Conservation (phyloP, 2,113 vertebrate genomes). For the Patagioenas fasciata region DNA sequence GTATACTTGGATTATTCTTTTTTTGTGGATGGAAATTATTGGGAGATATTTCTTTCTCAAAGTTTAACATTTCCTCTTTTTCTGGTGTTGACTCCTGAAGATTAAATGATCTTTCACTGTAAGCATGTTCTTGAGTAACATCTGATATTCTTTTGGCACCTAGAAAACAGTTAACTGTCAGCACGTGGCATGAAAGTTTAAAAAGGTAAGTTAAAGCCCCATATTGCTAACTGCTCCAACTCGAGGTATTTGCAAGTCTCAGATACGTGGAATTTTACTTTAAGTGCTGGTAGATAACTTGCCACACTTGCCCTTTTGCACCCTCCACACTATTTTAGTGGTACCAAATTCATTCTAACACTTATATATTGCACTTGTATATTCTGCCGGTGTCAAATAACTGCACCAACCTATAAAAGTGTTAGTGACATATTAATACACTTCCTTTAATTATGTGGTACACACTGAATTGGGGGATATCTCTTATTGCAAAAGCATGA, state of each 20-base stretch:
- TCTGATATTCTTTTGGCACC: slow-evolving; percentile 60
- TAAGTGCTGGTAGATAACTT: background rate
- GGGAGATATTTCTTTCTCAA: background rate
- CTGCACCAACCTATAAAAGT: background rate
- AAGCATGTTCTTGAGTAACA: slow-evolving; percentile 12
- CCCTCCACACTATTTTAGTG: background rate
- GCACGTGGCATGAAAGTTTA: background rate
- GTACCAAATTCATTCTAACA: background rate
- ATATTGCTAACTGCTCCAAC: background rate
- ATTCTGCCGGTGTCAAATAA: background rate
- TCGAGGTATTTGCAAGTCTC: background rate
- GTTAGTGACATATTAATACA: background rate
- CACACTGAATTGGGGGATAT: background rate
- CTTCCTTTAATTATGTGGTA: background rate
- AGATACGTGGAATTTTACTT: background rate
- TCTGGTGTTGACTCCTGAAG: slow-evolving; percentile 41
- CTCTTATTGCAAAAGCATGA: background rate
- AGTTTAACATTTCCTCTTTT: background rate
- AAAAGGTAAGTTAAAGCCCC: background rate
- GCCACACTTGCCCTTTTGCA: background rate
- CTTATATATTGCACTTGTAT: background rate
- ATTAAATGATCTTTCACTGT: slow-evolving; percentile 26
- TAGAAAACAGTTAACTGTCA: slow-evolving; percentile 24
- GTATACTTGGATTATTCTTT: background rate
- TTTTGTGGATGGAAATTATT: background rate